phyloP scores from a whole-genome alignment of 2,113 vertebrate species.

The Cyphomyrus plagiostoma region DNA sequence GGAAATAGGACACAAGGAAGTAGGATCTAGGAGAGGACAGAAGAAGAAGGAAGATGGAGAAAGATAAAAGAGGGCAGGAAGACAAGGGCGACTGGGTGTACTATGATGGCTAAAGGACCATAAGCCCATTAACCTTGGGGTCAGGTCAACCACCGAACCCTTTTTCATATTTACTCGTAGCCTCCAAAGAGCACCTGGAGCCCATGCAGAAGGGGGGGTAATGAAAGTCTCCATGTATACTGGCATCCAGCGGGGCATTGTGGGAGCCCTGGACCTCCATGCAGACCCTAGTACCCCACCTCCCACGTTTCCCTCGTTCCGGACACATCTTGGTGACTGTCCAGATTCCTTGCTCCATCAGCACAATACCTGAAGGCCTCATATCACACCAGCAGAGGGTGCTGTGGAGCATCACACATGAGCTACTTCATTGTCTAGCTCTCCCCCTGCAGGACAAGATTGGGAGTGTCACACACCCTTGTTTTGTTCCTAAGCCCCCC shows the following conservation, averaged over 20 bases:
- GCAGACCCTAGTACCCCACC: background rate
- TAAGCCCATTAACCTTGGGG: background rate
- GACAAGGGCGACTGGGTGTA: constrained; percentile 10
- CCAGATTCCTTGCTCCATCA: background rate
- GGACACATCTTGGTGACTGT: background rate
- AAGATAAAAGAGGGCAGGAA: background rate
- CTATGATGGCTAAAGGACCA: background rate
- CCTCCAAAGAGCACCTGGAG: background rate
- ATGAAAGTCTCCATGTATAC: background rate
- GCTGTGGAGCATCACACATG: background rate
- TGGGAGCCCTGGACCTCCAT: background rate
- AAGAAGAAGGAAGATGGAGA: background rate
- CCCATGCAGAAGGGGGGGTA: background rate
- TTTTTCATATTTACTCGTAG: background rate
- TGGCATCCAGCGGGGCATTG: background rate
- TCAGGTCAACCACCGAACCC: background rate
- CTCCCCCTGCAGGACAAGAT: constrained; percentile 10
- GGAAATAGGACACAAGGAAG: background rate
- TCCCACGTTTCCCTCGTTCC: background rate
- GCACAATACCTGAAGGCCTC: background rate
- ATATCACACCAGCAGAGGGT: constrained; percentile 4
- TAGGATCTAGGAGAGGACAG: background rate
- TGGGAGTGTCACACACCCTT: background rate
- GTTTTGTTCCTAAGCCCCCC: background rate
- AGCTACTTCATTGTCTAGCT: background rate